A percentile compares a stretch with the other conserved stretches of the same genome.
These are phyloP conservation scores for Leucania comma DNA, from an alignment of 2,888 invertebrate genomes.

Conservation along the genomic window DNA sequence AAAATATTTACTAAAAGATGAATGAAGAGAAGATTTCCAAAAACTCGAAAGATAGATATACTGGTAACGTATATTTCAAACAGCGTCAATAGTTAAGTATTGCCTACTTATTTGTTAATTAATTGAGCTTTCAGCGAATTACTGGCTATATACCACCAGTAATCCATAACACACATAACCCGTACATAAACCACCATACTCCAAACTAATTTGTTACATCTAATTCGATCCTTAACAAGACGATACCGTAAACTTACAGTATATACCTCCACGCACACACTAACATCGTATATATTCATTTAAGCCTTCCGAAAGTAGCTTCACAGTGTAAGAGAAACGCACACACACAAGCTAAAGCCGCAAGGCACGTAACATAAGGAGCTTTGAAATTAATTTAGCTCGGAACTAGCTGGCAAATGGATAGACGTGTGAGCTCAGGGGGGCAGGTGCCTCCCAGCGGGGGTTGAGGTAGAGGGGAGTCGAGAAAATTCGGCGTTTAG, in stretches of 20 bases:
- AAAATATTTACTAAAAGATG: too few relatives aligned
- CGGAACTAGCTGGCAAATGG: constrained; percentile 91
- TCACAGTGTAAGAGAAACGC: constrained; percentile 73
- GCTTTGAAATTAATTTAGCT: constrained; percentile 91
- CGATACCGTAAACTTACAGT: constrained; percentile 81
- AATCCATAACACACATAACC: constrained; percentile 38
- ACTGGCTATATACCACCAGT: constrained; percentile 23
- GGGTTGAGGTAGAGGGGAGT: constrained; percentile 74
- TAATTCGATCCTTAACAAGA: constrained; percentile 88
- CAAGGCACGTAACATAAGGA: constrained; percentile 91
- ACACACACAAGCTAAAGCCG: constrained; percentile 87
- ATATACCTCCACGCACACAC: constrained; percentile 71
- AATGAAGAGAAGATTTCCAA: too few relatives aligned
- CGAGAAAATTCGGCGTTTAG: constrained; percentile 89
- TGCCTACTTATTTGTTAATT: constrained; percentile 4
- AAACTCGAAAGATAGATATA: too few relatives aligned
- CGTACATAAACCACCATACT: constrained; percentile 74
- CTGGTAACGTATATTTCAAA: neutral
- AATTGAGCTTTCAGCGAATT: constrained; percentile 8
- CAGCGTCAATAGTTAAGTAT: neutral
- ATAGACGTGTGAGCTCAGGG: constrained; percentile 89
- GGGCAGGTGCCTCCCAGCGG: constrained; percentile 68
- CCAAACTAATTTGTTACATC: constrained; percentile 86
- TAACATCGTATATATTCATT: constrained; percentile 79
- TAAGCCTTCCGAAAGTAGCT: constrained; percentile 88